Evolutionary conservation across 2,888 invertebrate genomes (phyloP), one percentile per base, ranked within the genome.

Genomic region (Tenthredo scrophulariae): DNA sequence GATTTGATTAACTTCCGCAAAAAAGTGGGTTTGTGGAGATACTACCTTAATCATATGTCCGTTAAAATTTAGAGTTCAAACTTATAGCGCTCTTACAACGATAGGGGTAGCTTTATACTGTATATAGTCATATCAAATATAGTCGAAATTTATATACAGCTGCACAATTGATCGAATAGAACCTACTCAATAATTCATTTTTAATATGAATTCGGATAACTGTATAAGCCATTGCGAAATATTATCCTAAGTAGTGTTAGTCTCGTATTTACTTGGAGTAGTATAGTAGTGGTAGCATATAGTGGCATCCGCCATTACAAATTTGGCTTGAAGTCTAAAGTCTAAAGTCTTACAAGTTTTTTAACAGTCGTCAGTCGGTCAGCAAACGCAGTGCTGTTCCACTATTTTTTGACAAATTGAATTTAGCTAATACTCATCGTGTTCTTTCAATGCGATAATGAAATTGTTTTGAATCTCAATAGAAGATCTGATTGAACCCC

Each of bases 311-410:
- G 82, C 85, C 85, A 89, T 89, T 87, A 86, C 86, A 40, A 80
- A 54, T 54, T 54, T 54, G 7, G 6, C 2, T 15, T 46, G 15
- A n/a, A 54, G 54, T 54, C 54, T n/a, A 54, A 54, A 54, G 7
- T 54, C 54, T n/a, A 54, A 54, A 7, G 54, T 54, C 13, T 13
- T 46, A 46, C 46, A 46, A 46, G 46, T 46, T 46, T 46, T 46
- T 46, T 3, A 46, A 13, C 15, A 46, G 46, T 10, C 7, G n/a
- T n/a, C 82, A 67, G 77, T 88, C 86, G 85, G 74, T 74, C 85
- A 86, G 87, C 87, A 88, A 86, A 86, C 87, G 87, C 86, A 86
- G 86, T 85, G 85, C 79, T 82, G 58, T 40, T 29, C 6, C 15
- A 10, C 58, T 37, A 79, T 80, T 62, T 22, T 79, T 62, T 40